Conservation (phyloP, 2,888 invertebrate genomes). For the Clostera curtula region DNA sequence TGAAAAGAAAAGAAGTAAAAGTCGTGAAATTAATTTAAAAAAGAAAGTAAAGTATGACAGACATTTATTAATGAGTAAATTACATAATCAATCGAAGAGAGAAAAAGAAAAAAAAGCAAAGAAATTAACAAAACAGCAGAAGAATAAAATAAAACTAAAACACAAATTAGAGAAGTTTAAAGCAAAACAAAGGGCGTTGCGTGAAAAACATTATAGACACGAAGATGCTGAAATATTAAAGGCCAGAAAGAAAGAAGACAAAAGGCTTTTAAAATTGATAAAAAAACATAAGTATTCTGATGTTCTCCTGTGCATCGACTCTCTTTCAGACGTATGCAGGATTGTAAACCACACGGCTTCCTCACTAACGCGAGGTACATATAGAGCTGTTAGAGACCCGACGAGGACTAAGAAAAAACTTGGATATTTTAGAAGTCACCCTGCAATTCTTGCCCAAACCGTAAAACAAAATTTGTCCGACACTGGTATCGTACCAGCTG, state of each 20-base stretch:
- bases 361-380: not conserved
- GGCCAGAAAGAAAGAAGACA: too few relatives aligned
- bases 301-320: constrained; percentile 6
- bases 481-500: constrained; percentile 4
- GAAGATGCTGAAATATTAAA: too few relatives aligned
- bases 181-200: too few relatives aligned
- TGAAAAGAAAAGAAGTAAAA: not conserved
- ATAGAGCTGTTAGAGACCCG: constrained; percentile 5
- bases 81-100: not conserved
- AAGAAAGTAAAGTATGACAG: constrained; percentile 2
- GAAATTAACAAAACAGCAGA: too few relatives aligned
- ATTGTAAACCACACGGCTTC: constrained; percentile 6
- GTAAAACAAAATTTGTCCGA: not conserved
- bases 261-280: constrained; percentile 4
- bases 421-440: not conserved
- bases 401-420: not conserved
- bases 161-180: too few relatives aligned
- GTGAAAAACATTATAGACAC: too few relatives aligned
- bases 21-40: constrained; percentile 1
- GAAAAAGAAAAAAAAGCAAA: not conserved
- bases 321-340: constrained; percentile 10
- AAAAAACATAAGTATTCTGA: not conserved
- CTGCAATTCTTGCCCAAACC: not conserved
- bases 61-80: not conserved
- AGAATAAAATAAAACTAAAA: too few relatives aligned